Base-by-base conservation (phyloP, 2,888 invertebrate genomes). In the Thecophora atra region DNA sequence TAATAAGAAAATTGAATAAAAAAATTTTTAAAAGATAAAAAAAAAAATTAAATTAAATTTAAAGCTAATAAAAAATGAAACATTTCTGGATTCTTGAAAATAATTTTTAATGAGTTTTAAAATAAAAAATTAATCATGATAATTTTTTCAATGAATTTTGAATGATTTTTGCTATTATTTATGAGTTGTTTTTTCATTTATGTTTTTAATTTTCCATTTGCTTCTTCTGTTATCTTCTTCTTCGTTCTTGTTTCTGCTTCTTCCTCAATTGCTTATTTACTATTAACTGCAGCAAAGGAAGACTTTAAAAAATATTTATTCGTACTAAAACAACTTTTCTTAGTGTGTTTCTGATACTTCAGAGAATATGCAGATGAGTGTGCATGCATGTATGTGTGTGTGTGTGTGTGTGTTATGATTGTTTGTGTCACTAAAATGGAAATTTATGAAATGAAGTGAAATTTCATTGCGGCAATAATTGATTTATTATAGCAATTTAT, bases 391-490 rank as follows among this genome's bases (percentile, higher is more conserved):
- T 72, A 24, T 44, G 51, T 69, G 5, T 37, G 68, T 42, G n/a
- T 42, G 47, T 21, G 44, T 47, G 63, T 67, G 70, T 74, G 69
- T 1, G n/a, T 63, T n/a, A 21, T 44, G 73, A 24, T 70, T 70
- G 47, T 17, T 62, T 67, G 60, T 30, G 30, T 60, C 5, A 51
- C 51, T 8, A 51, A 51, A 21, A 54, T 54, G 54, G 54, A 54
- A 54, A 54, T 54, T 54, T 71, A 42, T 30, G 24, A 47, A 72
- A 69, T 73, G 63, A 63, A 70, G 63, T 70, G 52, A 54, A 42
- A 65, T 71, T 71, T 51, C 42, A 58, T 56, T 56, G 47, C n/a
- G 66, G 60, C 56, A 26, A 65, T 71, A 71, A 71, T 66, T 65
- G 66, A 44, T 58, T 71, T 71, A 71, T 71, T 44, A 71, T 65